Conservation (phyloP, 2,797 vertebrate genomes). For the Epinephelus malabaricus region DNA sequence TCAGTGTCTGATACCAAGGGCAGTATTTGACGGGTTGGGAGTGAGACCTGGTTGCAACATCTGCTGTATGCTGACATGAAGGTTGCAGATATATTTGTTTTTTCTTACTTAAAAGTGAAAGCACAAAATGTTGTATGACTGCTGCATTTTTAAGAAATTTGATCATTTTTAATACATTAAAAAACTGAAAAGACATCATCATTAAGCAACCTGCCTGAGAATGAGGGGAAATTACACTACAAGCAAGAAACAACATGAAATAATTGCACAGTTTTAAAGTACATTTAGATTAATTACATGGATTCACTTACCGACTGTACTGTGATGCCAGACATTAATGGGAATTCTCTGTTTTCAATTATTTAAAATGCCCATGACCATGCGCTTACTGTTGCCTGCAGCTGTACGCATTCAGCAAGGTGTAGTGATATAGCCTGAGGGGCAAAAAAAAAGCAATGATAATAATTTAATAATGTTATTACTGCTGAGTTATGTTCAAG, state of each 20-base stretch:
- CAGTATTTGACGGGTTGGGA: no score
- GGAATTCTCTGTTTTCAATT: not conserved
- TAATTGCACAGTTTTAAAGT: not conserved
- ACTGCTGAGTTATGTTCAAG: not conserved
- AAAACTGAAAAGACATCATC: not conserved
- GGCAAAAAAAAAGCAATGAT: no score
- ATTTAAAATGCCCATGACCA: slow-evolving; percentile 1
- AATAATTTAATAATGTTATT: slow-evolving; percentile 2
- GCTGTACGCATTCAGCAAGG: not conserved
- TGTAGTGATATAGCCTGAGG: not conserved
- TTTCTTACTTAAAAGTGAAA: not conserved
- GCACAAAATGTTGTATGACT: not conserved
- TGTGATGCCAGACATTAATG: not conserved
- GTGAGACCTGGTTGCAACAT: no score
- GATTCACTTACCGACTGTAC: not conserved
- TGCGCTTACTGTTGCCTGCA: not conserved
- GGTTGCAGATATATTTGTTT: not conserved
- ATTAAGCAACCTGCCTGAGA: not conserved
- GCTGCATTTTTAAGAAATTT: not conserved
- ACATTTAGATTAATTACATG: not conserved
- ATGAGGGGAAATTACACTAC: not conserved
- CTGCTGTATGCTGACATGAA: not conserved
- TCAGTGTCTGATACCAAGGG: no score
- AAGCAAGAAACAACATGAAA: no score
- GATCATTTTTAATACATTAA: not conserved